Conservation (phyloP, 2,888 invertebrate species). For the Choristoneura rosaceana region DNA sequence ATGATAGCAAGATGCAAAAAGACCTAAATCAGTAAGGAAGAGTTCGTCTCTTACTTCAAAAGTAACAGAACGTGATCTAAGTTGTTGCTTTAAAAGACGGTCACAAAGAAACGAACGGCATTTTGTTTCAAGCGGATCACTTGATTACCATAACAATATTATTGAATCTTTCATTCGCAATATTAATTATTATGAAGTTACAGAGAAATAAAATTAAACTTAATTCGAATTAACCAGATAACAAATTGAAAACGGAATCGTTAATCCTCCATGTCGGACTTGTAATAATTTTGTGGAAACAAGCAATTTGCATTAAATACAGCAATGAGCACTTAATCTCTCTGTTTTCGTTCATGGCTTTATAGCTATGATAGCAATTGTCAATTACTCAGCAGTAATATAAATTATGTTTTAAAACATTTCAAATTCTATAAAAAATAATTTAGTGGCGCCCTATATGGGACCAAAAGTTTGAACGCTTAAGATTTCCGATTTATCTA, state of each 20-base stretch:
- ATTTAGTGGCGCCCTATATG: conserved; percentile 12
- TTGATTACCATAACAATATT: neutral
- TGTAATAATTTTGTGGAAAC: conserved; percentile 29
- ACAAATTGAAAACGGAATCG: conserved; percentile 15
- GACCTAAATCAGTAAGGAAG: no score
- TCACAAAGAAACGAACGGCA: neutral
- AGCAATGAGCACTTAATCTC: conserved; percentile 34
- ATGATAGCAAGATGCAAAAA: no score
- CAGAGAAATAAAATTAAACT: conserved; percentile 12
- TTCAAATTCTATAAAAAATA: neutral
- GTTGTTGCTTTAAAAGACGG: no score
- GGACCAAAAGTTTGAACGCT: neutral
- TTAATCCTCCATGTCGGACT: conserved; percentile 27
- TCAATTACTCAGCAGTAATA: neutral
- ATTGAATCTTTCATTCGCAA: neutral
- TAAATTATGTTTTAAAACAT: neutral
- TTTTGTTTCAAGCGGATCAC: neutral
- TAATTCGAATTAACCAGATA: conserved; percentile 8
- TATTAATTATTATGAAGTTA: neutral
- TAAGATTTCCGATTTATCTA: neutral
- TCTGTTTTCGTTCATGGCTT: conserved; percentile 31
- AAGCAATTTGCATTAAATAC: conserved; percentile 35
- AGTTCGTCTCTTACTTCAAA: no score
- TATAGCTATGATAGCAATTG: conserved; percentile 10
- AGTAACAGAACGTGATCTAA: no score